phyloP scores from a whole-genome alignment of 2,113 vertebrate species.

The Gobius niger region DNA sequence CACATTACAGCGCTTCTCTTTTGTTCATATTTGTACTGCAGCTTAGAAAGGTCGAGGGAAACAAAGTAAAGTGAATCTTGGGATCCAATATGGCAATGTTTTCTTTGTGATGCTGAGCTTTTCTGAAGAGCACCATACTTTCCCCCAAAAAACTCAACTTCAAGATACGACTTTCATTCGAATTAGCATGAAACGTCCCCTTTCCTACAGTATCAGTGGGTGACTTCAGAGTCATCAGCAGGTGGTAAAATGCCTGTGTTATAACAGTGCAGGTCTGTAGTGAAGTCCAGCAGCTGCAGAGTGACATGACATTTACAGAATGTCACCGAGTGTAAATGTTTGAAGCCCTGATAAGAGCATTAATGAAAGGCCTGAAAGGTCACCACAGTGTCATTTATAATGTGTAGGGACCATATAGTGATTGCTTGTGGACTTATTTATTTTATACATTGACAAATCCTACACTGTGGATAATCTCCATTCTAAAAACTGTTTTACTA shows the following conservation, averaged over 20 bases:
- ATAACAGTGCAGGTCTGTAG: neutral
- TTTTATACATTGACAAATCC: neutral
- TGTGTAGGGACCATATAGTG: neutral
- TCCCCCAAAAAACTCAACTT: too few relatives aligned
- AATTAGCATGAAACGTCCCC: too few relatives aligned
- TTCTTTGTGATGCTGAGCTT: too few relatives aligned
- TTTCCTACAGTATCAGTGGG: too few relatives aligned
- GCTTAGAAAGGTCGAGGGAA: too few relatives aligned
- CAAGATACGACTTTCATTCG: too few relatives aligned
- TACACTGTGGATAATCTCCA: neutral
- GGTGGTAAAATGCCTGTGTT: too few relatives aligned
- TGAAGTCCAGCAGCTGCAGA: constrained; percentile 19
- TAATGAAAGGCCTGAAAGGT: constrained; percentile 42
- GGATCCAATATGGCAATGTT: too few relatives aligned
- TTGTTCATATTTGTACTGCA: neutral
- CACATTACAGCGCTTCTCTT: neutral
- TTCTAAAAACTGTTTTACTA: neutral
- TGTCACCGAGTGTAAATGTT: constrained; percentile 28
- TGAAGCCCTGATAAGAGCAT: constrained; percentile 28
- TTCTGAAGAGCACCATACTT: too few relatives aligned
- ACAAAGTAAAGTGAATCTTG: too few relatives aligned
- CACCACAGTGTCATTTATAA: constrained; percentile 19
- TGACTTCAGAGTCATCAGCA: too few relatives aligned
- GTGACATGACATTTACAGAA: constrained; percentile 53
- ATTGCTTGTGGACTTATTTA: neutral